These are phyloP conservation scores for Bombus sylvicola DNA, from an alignment of 1,140 invertebrate genomes.

Conservation along the genomic window DNA sequence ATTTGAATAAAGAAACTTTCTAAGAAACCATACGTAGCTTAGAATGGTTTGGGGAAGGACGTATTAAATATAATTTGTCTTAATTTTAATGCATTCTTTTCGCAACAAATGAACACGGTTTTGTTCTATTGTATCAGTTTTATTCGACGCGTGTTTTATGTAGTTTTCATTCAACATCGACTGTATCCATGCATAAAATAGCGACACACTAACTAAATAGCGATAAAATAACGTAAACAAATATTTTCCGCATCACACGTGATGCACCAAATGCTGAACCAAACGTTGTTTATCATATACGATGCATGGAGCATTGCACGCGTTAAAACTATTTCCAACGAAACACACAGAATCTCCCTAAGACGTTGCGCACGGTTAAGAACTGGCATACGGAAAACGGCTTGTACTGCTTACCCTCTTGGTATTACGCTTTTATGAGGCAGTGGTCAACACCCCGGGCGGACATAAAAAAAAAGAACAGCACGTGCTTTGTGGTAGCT, in stretches of 20 bases:
- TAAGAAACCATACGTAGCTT: no score
- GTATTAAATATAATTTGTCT: no score
- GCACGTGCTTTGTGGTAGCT: slow-evolving; percentile 21
- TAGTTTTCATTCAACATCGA: not conserved
- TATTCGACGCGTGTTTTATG: not conserved
- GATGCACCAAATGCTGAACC: no score
- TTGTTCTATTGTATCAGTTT: not conserved
- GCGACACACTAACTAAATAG: not conserved
- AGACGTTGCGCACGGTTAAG: not conserved
- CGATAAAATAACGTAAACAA: no score
- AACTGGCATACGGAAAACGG: not conserved
- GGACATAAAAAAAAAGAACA: not conserved
- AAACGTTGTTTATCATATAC: no score
- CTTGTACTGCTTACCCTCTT: not conserved
- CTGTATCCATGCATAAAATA: not conserved
- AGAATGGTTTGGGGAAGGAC: no score
- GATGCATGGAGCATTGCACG: no score
- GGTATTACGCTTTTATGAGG: slow-evolving; percentile 31
- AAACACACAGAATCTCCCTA: not conserved
- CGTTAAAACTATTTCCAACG: no score
- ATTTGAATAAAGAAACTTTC: no score
- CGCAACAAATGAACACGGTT: no score
- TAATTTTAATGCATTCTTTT: no score
- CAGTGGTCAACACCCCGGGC: slow-evolving; percentile 17
- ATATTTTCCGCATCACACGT: no score